Conservation (phyloP, 1,140 invertebrate genomes). For the Atta texana region DNA sequence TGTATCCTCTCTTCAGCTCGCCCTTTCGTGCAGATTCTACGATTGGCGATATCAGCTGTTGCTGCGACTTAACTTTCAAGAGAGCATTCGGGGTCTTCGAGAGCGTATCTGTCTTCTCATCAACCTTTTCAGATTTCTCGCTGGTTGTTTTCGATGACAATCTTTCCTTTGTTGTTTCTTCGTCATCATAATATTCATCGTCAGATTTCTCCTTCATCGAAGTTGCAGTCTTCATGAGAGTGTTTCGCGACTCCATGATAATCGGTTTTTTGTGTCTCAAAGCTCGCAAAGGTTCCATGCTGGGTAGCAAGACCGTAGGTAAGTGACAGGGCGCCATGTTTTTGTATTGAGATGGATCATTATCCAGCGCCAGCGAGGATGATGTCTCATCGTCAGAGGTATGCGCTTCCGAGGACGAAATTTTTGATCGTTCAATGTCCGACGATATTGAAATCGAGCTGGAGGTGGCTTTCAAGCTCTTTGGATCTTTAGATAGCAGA, state of each 20-base stretch:
- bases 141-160: not conserved
- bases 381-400: constrained; percentile 78
- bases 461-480: not conserved
- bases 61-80: constrained; percentile 41
- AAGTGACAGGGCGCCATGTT: constrained; percentile 80
- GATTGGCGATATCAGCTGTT: constrained; percentile 48
- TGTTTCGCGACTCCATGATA: constrained; percentile 76
- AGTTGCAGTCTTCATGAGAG: constrained; percentile 53
- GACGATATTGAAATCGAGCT: constrained; percentile 54
- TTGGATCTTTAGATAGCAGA: not conserved
- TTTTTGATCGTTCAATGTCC: constrained; percentile 58
- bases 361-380: constrained; percentile 48
- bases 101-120: not conserved
- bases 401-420: constrained; percentile 50
- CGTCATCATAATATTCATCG: constrained; percentile 73
- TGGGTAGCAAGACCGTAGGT: constrained; percentile 78
- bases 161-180: not conserved
- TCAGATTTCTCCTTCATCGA: constrained; percentile 63
- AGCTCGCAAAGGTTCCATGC: constrained; percentile 81
- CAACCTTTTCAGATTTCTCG: not conserved
- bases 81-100: not conserved
- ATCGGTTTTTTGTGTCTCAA: constrained; percentile 78
- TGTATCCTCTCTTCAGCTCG: constrained; percentile 36
- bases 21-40: constrained; percentile 16
- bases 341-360: constrained; percentile 73